Evolutionary conservation across 2,888 invertebrate genomes (phyloP).

Genomic region (Drosophila affinis): DNA sequence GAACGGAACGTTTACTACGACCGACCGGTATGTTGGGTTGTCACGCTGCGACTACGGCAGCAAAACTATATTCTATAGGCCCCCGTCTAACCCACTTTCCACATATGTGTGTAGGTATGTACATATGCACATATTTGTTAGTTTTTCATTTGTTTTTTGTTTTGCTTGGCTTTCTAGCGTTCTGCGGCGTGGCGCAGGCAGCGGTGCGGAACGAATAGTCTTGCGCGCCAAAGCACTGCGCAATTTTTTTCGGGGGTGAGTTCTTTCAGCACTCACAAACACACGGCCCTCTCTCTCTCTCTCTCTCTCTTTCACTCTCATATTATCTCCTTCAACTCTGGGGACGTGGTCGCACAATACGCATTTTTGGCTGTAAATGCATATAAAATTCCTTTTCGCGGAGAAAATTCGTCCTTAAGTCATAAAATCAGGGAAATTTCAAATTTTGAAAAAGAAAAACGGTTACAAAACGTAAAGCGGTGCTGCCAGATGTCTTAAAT

Average conservation of each 20-base stretch:
- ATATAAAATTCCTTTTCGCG: not conserved
- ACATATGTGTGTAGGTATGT: constrained; percentile 36
- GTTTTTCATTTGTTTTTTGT: constrained; percentile 34
- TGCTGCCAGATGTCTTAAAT: not conserved
- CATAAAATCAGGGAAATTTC: not conserved
- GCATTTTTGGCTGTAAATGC: not conserved
- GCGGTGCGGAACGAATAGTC: constrained; percentile 64
- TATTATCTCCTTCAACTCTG: not conserved
- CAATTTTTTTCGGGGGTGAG: constrained; percentile 55
- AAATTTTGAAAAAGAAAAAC: not conserved
- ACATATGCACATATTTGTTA: constrained; percentile 12
- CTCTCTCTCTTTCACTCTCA: not conserved
- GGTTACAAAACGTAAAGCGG: not conserved
- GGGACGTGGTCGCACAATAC: not conserved
- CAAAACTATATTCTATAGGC: constrained; percentile 37
- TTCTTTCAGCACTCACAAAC: constrained; percentile 12
- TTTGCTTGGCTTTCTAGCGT: constrained; percentile 62
- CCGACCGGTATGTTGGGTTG: constrained; percentile 51
- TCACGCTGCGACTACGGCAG: constrained; percentile 50
- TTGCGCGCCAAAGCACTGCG: constrained; percentile 51
- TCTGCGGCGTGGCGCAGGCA: constrained; percentile 7
- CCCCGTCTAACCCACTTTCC: constrained; percentile 54
- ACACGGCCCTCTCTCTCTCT: not conserved
- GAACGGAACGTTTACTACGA: not conserved
- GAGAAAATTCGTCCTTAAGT: not conserved